Base-by-base conservation (phyloP, 1,140 invertebrate genomes). In the Solen grandis region DNA sequence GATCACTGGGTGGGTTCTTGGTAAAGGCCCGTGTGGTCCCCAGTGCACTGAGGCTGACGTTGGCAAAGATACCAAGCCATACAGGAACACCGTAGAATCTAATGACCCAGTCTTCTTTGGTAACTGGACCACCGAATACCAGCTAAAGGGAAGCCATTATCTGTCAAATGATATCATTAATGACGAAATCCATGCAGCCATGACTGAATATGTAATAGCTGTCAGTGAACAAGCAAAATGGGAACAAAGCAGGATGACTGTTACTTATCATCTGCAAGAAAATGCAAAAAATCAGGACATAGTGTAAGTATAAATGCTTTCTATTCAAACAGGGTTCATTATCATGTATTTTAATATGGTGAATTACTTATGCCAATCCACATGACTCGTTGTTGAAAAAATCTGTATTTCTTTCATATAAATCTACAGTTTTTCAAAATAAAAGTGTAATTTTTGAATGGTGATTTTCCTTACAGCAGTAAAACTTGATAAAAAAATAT, bases 11-110 rank as follows among this genome's bases (percentile, higher is more conserved):
- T 60, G 59, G 59, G 59, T 60, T 14, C 59, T 60, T 2, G 59
- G 59, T 25, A 60, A 25, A 31, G 59, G 59, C 16, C 59, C 59
- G 59, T 60, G 59, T 29, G 59, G 59, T 5, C 59, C 59, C 19
- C 27, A 2, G 19, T 60, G 59, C 33, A 29, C 59, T 22, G 19
- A 29, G 59, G 59, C 59, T 14, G 59, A 60, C 33, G 59, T 60
- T 25, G 59, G 59, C 59, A 27, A 16, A 27, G 27, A 25, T 16
- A 60, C 59, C 19, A 19, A 60, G 33, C 19, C n/a, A 31, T 60
- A 25, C 19, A 60, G 59, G 27, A 19, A 19, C 16, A 16, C 33
- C 25, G 27, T 60, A 29, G 59, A 60, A 60, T 29, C 19, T 27
- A 19, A 16, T 31, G 27, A 60, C 33, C 14, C 59, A 19, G 16